These are phyloP conservation scores for Erythrocebus patas DNA, from an alignment of 2,113 vertebrate species.

Conservation along the genomic window DNA sequence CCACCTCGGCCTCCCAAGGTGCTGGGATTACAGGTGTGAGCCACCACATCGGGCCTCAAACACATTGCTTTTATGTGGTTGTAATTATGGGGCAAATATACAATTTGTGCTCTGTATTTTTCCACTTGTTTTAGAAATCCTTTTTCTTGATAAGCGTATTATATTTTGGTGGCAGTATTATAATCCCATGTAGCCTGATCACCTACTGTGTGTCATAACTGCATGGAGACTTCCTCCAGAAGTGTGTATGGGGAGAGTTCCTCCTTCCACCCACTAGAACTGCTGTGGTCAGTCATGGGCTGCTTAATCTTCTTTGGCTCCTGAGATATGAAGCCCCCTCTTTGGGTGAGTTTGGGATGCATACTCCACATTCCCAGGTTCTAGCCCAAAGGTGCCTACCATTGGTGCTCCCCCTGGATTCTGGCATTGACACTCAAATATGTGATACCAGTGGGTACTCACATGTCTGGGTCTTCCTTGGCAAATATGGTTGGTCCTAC, in stretches of 20 bases:
- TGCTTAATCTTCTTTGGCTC: neutral
- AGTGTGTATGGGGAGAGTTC: too few relatives aligned
- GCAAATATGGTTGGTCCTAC: neutral
- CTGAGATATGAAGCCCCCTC: neutral
- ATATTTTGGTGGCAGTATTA: neutral
- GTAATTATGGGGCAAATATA: conserved; percentile 15
- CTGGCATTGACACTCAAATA: neutral
- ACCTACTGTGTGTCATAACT: neutral
- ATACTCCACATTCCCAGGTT: neutral
- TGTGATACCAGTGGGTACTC: neutral
- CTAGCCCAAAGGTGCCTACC: neutral
- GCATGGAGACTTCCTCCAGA: neutral
- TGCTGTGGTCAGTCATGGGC: neutral
- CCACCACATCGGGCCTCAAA: neutral
- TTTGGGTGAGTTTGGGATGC: neutral
- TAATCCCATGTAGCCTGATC: neutral
- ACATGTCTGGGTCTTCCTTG: neutral
- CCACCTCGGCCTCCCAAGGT: too few relatives aligned
- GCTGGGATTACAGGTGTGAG: too few relatives aligned
- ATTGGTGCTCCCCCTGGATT: too few relatives aligned
- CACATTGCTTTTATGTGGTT: neutral
- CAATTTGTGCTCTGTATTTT: neutral
- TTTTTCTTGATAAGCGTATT: neutral
- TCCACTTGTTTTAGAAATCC: neutral
- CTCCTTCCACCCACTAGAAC: too few relatives aligned